Evolutionary conservation across 2,888 invertebrate genomes (phyloP).

Genomic region (Pimpla rufipes): DNA sequence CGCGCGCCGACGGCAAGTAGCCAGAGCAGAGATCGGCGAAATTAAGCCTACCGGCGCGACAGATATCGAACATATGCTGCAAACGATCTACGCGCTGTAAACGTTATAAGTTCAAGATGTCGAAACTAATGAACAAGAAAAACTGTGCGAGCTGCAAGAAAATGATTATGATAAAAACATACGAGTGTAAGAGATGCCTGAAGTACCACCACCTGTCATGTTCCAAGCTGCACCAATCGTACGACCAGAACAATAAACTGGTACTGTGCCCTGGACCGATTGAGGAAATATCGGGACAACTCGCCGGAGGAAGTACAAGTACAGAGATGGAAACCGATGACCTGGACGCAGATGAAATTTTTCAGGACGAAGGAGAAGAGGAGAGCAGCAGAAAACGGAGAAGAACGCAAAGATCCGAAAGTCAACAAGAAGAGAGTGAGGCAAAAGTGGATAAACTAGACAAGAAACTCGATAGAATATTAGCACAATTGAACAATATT

Average conservation of each 20-base stretch:
- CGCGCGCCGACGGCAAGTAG: no score
- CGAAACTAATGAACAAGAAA: background rate
- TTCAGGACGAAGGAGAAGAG: background rate
- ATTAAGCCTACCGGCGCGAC: no score
- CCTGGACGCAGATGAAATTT: background rate
- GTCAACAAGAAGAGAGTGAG: background rate
- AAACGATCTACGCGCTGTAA: no score
- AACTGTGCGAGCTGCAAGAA: background rate
- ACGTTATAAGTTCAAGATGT: background rate
- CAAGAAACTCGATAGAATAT: background rate
- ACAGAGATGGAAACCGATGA: background rate
- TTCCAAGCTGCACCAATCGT: background rate
- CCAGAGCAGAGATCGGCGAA: no score
- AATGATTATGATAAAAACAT: background rate
- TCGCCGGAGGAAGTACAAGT: background rate
- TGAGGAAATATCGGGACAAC: background rate
- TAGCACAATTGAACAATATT: background rate
- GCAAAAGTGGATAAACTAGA: background rate
- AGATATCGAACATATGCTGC: no score
- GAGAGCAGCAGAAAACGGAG: background rate
- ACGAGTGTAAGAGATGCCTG: background rate
- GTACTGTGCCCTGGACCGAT: background rate
- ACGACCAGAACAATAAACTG: background rate
- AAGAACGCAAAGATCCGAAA: background rate
- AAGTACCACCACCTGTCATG: background rate